Conservation (phyloP, 2,888 invertebrate species). For the Tolmerus cingulatus region DNA sequence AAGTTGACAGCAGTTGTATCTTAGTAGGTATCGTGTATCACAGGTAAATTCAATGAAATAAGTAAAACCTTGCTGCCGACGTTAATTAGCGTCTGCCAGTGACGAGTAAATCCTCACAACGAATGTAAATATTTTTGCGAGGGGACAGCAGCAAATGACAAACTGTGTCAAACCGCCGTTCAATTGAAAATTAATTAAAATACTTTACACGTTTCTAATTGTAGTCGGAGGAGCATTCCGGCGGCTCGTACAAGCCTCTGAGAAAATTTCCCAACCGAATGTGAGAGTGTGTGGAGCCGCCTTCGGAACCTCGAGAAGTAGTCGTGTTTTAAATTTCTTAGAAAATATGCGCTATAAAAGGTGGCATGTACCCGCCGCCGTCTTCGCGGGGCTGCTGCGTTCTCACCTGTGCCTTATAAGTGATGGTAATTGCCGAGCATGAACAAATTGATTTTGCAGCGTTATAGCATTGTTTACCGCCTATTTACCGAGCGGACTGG, state of each 20-base stretch:
- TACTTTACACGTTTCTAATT: constrained; percentile 30
- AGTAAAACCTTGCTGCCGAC: background rate
- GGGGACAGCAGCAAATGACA: background rate
- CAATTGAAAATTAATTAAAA: constrained; percentile 20
- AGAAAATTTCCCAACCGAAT: background rate
- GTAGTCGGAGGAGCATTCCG: constrained; percentile 12
- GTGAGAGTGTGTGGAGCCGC: background rate
- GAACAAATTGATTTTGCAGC: constrained; percentile 22
- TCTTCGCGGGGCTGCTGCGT: background rate
- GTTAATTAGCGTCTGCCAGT: background rate
- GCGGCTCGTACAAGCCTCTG: background rate
- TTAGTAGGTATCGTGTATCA: background rate
- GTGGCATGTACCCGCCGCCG: background rate
- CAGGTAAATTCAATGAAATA: background rate
- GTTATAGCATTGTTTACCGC: background rate
- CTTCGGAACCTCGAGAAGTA: background rate
- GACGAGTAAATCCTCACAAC: background rate
- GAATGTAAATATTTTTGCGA: background rate
- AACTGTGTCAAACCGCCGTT: constrained; percentile 4
- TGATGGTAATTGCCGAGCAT: background rate
- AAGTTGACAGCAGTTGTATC: background rate
- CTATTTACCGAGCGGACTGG: background rate
- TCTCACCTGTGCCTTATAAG: constrained; percentile 12
- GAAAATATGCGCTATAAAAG: constrained; percentile 26
- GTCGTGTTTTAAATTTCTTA: constrained; percentile 19